Evolutionary conservation across 2,113 vertebrate species (phyloP).

Genomic region (Paracanthobrama guichenoti): DNA sequence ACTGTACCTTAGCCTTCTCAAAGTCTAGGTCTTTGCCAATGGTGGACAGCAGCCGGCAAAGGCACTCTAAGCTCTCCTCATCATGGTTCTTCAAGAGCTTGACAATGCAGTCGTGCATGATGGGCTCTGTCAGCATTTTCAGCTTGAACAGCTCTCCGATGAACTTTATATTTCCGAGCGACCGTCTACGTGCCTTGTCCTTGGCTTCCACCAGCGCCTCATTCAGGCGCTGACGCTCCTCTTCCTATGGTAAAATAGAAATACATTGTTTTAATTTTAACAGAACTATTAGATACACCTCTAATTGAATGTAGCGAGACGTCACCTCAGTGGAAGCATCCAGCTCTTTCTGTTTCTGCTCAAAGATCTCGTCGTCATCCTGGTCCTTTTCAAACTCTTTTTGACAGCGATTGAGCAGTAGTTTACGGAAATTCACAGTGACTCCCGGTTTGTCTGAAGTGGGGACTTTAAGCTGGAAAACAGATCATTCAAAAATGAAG

Average conservation of each 20-base stretch:
- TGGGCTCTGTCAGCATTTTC: slow-evolving; percentile 97
- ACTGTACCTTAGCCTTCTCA: slow-evolving; percentile 89
- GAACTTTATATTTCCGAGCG: slow-evolving; percentile 97
- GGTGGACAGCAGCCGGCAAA: slow-evolving; percentile 93
- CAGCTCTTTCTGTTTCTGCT: slow-evolving; percentile 94
- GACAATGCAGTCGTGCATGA: slow-evolving; percentile 98
- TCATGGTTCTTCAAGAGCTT: slow-evolving; percentile 98
- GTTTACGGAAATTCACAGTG: slow-evolving; percentile 94
- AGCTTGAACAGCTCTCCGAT: slow-evolving; percentile 98
- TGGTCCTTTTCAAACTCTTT: slow-evolving; percentile 99
- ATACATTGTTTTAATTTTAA: background rate
- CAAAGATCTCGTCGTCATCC: slow-evolving; percentile 93
- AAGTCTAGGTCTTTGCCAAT: slow-evolving; percentile 99
- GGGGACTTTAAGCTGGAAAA: slow-evolving; percentile 88
- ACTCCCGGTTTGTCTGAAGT: slow-evolving; percentile 89
- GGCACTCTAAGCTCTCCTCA: slow-evolving; percentile 95
- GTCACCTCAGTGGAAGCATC: slow-evolving; percentile 84
- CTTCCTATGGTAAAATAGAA: slow-evolving; percentile 64
- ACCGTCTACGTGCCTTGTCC: slow-evolving; percentile 90
- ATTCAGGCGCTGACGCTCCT: slow-evolving; percentile 87
- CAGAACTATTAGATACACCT: slow-evolving; percentile 29
- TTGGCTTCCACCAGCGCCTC: slow-evolving; percentile 85
- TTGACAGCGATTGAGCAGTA: slow-evolving; percentile 97
- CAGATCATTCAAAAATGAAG: no score
- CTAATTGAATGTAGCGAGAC: background rate